phyloP scores from a whole-genome alignment of 1,140 invertebrate species.

The Venustaconcha ellipsiformis region DNA sequence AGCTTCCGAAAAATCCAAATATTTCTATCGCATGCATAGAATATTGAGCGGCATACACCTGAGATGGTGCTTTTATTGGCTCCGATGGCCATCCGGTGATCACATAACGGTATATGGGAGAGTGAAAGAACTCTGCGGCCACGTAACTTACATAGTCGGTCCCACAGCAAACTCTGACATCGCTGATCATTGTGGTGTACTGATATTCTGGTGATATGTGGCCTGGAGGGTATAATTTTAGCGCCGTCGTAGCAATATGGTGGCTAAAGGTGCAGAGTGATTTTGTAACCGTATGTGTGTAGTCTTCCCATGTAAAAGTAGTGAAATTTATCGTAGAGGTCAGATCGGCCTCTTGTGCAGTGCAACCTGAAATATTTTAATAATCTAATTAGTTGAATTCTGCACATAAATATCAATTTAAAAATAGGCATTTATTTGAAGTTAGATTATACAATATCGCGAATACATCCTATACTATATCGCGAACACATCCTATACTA shows the following conservation, averaged over 20 bases:
- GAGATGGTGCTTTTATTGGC: not conserved
- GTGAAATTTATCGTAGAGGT: too few species aligned
- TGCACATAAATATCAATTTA: too few species aligned
- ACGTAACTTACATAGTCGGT: slow-evolving; percentile 10
- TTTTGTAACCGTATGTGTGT: slow-evolving; percentile 7
- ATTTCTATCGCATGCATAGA: slow-evolving; percentile 9
- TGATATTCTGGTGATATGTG: slow-evolving; percentile 3
- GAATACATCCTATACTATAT: too few species aligned
- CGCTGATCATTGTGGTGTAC: slow-evolving; percentile 18
- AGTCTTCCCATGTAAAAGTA: not conserved
- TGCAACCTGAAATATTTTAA: too few species aligned
- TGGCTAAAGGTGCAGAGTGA: slow-evolving; percentile 14
- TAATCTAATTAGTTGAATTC: too few species aligned
- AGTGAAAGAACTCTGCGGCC: not conserved
- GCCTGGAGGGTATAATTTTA: slow-evolving; percentile 18
- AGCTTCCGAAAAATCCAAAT: slow-evolving; percentile 12
- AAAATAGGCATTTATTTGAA: too few species aligned
- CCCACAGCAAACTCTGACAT: slow-evolving; percentile 21
- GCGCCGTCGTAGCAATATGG: slow-evolving; percentile 10
- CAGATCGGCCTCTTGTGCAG: too few species aligned
- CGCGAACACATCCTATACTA: too few species aligned
- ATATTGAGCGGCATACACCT: not conserved
- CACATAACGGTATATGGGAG: slow-evolving; percentile 23
- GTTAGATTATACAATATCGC: too few species aligned
- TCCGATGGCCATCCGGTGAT: slow-evolving; percentile 7